A percentile compares a stretch with the other conserved stretches of the same genome.
Evolutionary conservation across 2,888 invertebrate genomes (phyloP).

Genomic region (Heliothis peltigera): DNA sequence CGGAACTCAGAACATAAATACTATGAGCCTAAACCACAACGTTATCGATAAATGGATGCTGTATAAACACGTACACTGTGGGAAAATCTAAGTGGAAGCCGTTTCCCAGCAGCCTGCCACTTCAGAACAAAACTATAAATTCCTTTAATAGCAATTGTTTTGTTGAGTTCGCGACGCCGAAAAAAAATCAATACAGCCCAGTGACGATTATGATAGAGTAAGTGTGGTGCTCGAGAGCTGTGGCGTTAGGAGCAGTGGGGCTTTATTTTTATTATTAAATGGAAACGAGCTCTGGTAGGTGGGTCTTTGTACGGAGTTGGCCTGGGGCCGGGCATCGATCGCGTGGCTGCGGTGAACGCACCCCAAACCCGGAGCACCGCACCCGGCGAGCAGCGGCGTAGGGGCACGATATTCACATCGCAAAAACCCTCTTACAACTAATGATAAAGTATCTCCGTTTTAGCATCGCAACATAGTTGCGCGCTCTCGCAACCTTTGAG

Average conservation of each 20-base stretch:
- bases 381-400: slow-evolving; percentile 71
- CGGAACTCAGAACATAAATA: slow-evolving; percentile 70
- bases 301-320: slow-evolving; percentile 76
- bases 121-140: slow-evolving; percentile 66
- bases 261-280: slow-evolving; percentile 70
- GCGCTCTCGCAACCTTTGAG: slow-evolving; percentile 49
- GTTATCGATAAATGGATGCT: slow-evolving; percentile 73
- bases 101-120: slow-evolving; percentile 66
- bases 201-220: slow-evolving; percentile 59
- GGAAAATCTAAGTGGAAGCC: slow-evolving; percentile 72
- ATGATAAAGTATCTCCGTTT: slow-evolving; percentile 70
- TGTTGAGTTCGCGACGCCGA: slow-evolving; percentile 38
- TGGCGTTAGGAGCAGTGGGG: slow-evolving; percentile 65
- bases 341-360: slow-evolving; percentile 83
- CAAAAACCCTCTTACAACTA: slow-evolving; percentile 75
- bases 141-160: slow-evolving; percentile 62
- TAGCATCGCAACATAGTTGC: slow-evolving; percentile 43
- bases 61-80: slow-evolving; percentile 71
- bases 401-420: slow-evolving; percentile 71
- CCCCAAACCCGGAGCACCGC: slow-evolving; percentile 82
- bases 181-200: slow-evolving; percentile 57
- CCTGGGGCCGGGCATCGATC: slow-evolving; percentile 85
- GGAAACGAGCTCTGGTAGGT: slow-evolving; percentile 74
- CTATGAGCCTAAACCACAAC: slow-evolving; percentile 73
- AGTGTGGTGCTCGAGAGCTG: slow-evolving; percentile 63